phyloP scores from a whole-genome alignment of 2,888 invertebrate species.

The Cataglyphis albicans region DNA sequence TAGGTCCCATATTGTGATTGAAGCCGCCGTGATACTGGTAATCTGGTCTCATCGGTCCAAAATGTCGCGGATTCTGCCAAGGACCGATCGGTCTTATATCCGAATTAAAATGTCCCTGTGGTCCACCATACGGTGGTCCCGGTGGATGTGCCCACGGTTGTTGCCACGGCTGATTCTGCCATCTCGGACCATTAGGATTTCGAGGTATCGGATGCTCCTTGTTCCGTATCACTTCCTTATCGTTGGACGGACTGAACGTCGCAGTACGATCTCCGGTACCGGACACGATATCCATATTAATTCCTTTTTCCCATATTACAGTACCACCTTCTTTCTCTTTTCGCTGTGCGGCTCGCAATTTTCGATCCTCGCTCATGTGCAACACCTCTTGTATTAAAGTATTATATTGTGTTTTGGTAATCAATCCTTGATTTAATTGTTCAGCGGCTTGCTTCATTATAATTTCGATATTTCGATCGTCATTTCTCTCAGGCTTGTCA shows the following conservation, averaged over 20 bases:
- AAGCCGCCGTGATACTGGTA: constrained; percentile 82
- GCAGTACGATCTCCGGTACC: constrained; percentile 72
- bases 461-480: constrained; percentile 90
- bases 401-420: constrained; percentile 92
- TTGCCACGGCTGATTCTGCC: constrained; percentile 83
- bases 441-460: constrained; percentile 94
- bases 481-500: constrained; percentile 87
- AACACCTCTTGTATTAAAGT: constrained; percentile 92
- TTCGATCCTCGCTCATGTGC: constrained; percentile 92
- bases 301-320: constrained; percentile 81
- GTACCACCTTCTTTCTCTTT: constrained; percentile 89
- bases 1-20: constrained; percentile 79
- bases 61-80: constrained; percentile 84
- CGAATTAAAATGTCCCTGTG: constrained; percentile 78
- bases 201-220: constrained; percentile 83
- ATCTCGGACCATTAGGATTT: constrained; percentile 80
- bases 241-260: constrained; percentile 80
- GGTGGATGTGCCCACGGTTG: constrained; percentile 83
- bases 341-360: constrained; percentile 92
- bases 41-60: constrained; percentile 83
- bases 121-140: constrained; percentile 77
- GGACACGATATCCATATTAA: constrained; percentile 71
- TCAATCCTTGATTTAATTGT: constrained; percentile 91
- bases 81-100: constrained; percentile 83
- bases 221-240: constrained; percentile 84